Percentiles rank a stretch among this genome's conserved stretches.
These are phyloP conservation scores for Drosophila dunni DNA, from an alignment of 1,140 invertebrate genomes.

Conservation along the genomic window DNA sequence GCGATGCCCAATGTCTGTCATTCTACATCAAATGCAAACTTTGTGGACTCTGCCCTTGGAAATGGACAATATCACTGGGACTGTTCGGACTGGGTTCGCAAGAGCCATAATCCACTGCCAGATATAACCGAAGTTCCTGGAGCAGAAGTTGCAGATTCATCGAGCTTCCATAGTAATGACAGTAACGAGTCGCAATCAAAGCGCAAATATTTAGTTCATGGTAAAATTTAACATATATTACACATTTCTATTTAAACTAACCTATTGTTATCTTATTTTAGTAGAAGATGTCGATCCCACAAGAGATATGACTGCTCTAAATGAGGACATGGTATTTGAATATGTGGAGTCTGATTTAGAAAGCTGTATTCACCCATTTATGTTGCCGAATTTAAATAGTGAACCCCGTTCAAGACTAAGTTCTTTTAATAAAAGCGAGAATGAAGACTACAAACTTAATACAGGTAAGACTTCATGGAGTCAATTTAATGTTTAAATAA, in stretches of 20 bases:
- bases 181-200: constrained; percentile 90
- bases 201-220: constrained; percentile 77
- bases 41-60: constrained; percentile 70
- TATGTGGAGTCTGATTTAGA: constrained; percentile 89
- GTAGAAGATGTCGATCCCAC: constrained; percentile 86
- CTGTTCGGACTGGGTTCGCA: constrained; percentile 96
- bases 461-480: constrained; percentile 83
- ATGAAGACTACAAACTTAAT: constrained; percentile 87
- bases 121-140: constrained; percentile 97
- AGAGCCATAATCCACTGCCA: constrained; percentile 92
- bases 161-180: constrained; percentile 94
- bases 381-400: constrained; percentile 85
- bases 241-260: background rate
- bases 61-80: constrained; percentile 96
- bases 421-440: constrained; percentile 88
- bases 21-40: constrained; percentile 61
- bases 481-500: constrained; percentile 10
- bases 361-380: constrained; percentile 87
- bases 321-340: constrained; percentile 90
- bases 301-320: constrained; percentile 88
- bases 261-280: constrained; percentile 4
- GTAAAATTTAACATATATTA: constrained; percentile 38
- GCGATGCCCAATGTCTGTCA: constrained; percentile 82
- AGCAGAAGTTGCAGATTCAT: constrained; percentile 95
- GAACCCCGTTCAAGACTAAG: constrained; percentile 87